Conservation (phyloP, 1,140 invertebrate species). For the Listronotus oregonensis region DNA sequence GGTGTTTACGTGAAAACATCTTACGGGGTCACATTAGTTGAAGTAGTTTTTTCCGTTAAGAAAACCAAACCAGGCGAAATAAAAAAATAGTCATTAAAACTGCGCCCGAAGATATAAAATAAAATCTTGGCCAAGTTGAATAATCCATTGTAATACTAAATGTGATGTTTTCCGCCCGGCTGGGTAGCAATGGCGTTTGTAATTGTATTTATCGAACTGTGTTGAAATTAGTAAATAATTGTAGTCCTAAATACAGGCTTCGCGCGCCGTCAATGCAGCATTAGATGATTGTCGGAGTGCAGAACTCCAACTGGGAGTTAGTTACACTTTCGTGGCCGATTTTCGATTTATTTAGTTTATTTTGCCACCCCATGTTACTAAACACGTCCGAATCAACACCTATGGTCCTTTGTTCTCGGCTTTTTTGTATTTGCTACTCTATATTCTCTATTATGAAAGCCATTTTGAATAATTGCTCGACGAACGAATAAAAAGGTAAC, state of each 20-base stretch:
- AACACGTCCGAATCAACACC: slow-evolving; percentile 38
- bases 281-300: slow-evolving; percentile 39
- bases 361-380: slow-evolving; percentile 27
- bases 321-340: slow-evolving; percentile 43
- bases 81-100: slow-evolving; percentile 28
- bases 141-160: slow-evolving; percentile 27
- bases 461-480: slow-evolving; percentile 11
- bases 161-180: slow-evolving; percentile 29
- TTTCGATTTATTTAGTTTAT: slow-evolving; percentile 40
- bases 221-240: slow-evolving; percentile 51
- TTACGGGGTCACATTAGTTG: slow-evolving; percentile 24
- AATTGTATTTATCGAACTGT: slow-evolving; percentile 52
- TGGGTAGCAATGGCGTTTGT: slow-evolving; percentile 41
- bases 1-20: slow-evolving; percentile 20
- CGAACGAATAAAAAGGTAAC: too few species aligned
- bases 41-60: slow-evolving; percentile 30
- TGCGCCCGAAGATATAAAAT: slow-evolving; percentile 33
- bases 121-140: slow-evolving; percentile 29
- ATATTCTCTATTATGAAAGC: background rate
- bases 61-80: slow-evolving; percentile 17
- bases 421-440: slow-evolving; percentile 12
- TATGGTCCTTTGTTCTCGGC: slow-evolving; percentile 13
- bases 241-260: slow-evolving; percentile 48
- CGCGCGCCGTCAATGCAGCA: slow-evolving; percentile 36
- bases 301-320: slow-evolving; percentile 46